Conservation (phyloP, 2,888 invertebrate genomes). For the Dorcus parallelipipedus region DNA sequence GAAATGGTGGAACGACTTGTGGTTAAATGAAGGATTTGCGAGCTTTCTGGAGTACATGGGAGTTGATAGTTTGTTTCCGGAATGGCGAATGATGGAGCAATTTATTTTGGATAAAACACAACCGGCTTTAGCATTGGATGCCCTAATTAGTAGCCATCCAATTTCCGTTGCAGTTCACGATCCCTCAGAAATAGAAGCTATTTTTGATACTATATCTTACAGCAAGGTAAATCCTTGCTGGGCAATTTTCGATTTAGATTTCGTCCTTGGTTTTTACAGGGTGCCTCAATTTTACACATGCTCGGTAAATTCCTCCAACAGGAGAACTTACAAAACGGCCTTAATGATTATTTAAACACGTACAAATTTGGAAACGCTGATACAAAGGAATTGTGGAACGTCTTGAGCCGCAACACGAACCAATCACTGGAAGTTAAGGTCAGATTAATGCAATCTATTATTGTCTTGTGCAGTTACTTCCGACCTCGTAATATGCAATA, state of each 20-base stretch:
- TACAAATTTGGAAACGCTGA: slow-evolving; percentile 72
- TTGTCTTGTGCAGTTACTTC: no score
- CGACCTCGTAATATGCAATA: no score
- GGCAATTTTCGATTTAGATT: not conserved
- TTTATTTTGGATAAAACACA: slow-evolving; percentile 67
- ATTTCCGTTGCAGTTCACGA: slow-evolving; percentile 66
- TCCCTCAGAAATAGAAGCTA: slow-evolving; percentile 67
- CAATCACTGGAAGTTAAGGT: slow-evolving; percentile 62
- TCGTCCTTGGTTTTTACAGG: slow-evolving; percentile 47
- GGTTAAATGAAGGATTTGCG: slow-evolving; percentile 88
- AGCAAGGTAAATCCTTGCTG: slow-evolving; percentile 57
- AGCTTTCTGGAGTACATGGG: slow-evolving; percentile 78
- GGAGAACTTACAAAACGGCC: slow-evolving; percentile 60
- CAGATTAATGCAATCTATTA: slow-evolving; percentile 20
- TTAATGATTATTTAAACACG: slow-evolving; percentile 64
- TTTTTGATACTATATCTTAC: slow-evolving; percentile 74
- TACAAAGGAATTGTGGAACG: slow-evolving; percentile 78
- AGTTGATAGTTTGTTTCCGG: slow-evolving; percentile 59
- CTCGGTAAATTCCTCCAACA: slow-evolving; percentile 65
- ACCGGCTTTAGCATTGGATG: slow-evolving; percentile 65
- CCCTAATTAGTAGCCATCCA: slow-evolving; percentile 67
- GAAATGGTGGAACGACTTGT: slow-evolving; percentile 90
- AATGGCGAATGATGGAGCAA: slow-evolving; percentile 69
- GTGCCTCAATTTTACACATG: slow-evolving; percentile 70
- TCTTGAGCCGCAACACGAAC: slow-evolving; percentile 63